A percentile compares a stretch with the other conserved stretches of the same genome.
phyloP scores from a whole-genome alignment of 2,888 invertebrate species.

The Nymphalis urticae region DNA sequence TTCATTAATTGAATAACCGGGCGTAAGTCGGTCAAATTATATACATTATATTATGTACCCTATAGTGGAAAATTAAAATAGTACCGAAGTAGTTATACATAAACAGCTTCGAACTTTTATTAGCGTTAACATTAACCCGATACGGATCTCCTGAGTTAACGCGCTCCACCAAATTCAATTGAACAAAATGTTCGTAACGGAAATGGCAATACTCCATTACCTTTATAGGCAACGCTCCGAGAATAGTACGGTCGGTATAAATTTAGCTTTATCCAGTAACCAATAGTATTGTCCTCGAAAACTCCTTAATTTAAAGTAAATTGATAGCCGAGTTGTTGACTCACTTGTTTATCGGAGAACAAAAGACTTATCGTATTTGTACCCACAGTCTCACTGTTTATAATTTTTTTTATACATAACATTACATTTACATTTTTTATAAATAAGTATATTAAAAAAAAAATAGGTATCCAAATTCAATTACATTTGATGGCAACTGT shows the following conservation, averaged over 20 bases:
- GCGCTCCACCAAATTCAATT: constrained; percentile 32
- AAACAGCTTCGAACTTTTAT: constrained; percentile 6
- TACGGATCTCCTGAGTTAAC: constrained; percentile 4
- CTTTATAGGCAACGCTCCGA: constrained; percentile 20
- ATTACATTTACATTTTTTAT: too few species aligned
- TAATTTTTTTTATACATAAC: too few species aligned
- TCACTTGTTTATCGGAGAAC: not conserved
- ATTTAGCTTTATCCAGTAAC: constrained; percentile 20
- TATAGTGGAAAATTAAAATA: not conserved
- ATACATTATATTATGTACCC: not conserved
- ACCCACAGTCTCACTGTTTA: not conserved
- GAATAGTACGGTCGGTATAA: constrained; percentile 22
- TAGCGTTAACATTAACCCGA: constrained; percentile 1
- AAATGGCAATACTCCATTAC: constrained; percentile 33
- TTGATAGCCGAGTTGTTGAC: not conserved
- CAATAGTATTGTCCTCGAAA: constrained; percentile 1
- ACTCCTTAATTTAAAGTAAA: not conserved
- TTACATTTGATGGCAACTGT: too few species aligned
- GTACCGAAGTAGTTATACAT: not conserved
- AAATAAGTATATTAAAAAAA: too few species aligned
- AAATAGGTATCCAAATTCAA: too few species aligned
- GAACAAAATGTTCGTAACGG: constrained; percentile 26
- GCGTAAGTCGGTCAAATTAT: too few species aligned
- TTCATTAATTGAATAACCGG: too few species aligned
- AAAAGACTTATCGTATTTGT: not conserved